phyloP scores from a whole-genome alignment of 1,140 invertebrate species.

The Philotrypesis tridentata region DNA sequence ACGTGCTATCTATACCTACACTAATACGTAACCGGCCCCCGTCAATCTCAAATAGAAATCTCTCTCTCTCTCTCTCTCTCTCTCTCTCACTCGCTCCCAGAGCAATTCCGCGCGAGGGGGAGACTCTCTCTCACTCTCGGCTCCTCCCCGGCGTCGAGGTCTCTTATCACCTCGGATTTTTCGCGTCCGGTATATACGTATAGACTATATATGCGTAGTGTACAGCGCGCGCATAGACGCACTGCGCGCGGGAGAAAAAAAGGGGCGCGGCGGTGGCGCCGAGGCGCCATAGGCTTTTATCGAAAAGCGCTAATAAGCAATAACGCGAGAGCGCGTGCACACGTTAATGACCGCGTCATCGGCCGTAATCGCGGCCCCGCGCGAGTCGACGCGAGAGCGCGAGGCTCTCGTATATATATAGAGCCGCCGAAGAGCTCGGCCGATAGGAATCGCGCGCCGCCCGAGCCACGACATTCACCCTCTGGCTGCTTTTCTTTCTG shows the following conservation, averaged over 20 bases:
- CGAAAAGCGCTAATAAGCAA: conserved; percentile 42
- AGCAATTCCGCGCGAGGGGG: not conserved
- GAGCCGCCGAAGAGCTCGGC: not conserved
- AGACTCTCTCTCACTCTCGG: not conserved
- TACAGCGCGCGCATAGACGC: too few relatives aligned
- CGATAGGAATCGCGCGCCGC: conserved; percentile 30
- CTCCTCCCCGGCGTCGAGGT: not conserved
- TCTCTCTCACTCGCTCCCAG: not conserved
- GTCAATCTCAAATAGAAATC: not conserved
- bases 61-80: not conserved
- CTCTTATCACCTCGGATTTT: not conserved
- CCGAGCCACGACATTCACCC: conserved; percentile 12
- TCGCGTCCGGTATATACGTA: not conserved
- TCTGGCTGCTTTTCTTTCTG: conserved; percentile 20
- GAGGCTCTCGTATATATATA: not conserved
- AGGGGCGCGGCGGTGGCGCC: not conserved
- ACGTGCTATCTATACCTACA: too few relatives aligned
- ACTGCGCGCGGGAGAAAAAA: too few relatives aligned
- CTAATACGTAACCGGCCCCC: too few relatives aligned
- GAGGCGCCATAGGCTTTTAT: conserved; percentile 16
- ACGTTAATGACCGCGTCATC: conserved; percentile 35
- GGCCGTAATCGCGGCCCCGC: not conserved
- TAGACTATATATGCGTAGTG: too few relatives aligned
- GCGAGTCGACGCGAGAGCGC: too few relatives aligned
- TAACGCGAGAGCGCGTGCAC: conserved; percentile 7